Percentiles rank a stretch among this genome's conserved stretches.
Conservation (phyloP, 2,113 vertebrate species). For the Tympanuchus pallidicinctus region DNA sequence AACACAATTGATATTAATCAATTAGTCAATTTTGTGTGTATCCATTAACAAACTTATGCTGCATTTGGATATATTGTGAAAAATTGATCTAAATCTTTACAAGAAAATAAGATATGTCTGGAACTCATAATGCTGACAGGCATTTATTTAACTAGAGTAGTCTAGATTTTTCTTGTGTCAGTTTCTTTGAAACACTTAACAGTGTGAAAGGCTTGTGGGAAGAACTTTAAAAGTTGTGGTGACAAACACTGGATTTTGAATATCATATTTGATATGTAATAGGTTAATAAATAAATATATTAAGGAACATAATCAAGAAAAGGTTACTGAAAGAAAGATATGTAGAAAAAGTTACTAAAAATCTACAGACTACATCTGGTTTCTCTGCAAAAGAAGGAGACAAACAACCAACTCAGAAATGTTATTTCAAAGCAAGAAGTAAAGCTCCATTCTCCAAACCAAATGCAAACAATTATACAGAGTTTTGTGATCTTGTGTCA, state of each 20-base stretch:
- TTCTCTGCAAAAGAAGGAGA: not conserved
- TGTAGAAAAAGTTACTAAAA: not conserved
- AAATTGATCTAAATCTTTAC: not conserved
- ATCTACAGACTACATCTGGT: not conserved
- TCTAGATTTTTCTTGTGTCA: not conserved
- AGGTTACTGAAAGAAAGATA: not conserved
- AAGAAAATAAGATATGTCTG: not conserved
- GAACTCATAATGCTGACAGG: not conserved
- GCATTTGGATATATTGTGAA: not conserved
- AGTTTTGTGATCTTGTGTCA: not conserved
- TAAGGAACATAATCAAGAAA: not conserved
- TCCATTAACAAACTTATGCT: not conserved
- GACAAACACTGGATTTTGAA: not conserved
- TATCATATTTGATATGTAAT: not conserved
- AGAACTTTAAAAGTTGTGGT: not conserved
- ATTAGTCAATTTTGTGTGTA: not conserved
- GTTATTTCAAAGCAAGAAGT: not conserved
- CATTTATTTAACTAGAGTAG: not conserved
- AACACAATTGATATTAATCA: conserved; percentile 2
- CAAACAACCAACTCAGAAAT: not conserved
- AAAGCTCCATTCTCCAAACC: not conserved
- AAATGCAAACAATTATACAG: not conserved
- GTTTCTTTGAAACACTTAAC: not conserved
- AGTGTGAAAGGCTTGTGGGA: conserved; percentile 11
- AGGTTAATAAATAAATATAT: not conserved